phyloP scores from a whole-genome alignment of 2,113 vertebrate species.

The Upupa epops region DNA sequence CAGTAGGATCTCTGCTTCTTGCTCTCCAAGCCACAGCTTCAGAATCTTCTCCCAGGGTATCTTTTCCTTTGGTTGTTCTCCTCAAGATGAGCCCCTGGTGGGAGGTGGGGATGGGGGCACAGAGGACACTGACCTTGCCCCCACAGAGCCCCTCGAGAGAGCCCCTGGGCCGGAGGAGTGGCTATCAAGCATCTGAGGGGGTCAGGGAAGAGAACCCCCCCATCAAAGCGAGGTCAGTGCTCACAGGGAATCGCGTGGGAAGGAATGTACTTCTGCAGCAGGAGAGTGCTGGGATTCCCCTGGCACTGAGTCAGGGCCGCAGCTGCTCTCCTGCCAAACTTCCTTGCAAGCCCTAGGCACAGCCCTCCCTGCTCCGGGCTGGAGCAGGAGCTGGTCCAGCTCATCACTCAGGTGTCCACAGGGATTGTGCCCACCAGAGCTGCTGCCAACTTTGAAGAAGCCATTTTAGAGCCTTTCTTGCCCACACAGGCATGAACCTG shows the following conservation, averaged over 20 bases:
- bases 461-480: not conserved
- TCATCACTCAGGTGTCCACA: too few relatives aligned
- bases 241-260: slow-evolving; percentile 58
- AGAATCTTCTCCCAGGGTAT: too few relatives aligned
- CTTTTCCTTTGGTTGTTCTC: not conserved
- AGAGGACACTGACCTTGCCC: too few relatives aligned
- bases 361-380: not conserved
- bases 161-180: not conserved
- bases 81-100: not conserved
- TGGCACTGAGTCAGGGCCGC: not conserved
- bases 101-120: not conserved
- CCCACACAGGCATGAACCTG: not conserved
- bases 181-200: not conserved
- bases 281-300: slow-evolving; percentile 33
- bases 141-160: not conserved
- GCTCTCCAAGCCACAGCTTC: not conserved
- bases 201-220: not conserved
- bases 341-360: not conserved
- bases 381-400: too few relatives aligned
- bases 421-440: not conserved
- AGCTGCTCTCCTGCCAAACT: not conserved
- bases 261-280: slow-evolving; percentile 9
- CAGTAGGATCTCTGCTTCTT: not conserved
- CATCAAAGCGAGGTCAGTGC: not conserved
- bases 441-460: not conserved